Percentiles rank a stretch among this genome's conserved stretches.
Evolutionary conservation across 1,140 invertebrate genomes (phyloP).

Genomic region (Palaemon carinicauda): DNA sequence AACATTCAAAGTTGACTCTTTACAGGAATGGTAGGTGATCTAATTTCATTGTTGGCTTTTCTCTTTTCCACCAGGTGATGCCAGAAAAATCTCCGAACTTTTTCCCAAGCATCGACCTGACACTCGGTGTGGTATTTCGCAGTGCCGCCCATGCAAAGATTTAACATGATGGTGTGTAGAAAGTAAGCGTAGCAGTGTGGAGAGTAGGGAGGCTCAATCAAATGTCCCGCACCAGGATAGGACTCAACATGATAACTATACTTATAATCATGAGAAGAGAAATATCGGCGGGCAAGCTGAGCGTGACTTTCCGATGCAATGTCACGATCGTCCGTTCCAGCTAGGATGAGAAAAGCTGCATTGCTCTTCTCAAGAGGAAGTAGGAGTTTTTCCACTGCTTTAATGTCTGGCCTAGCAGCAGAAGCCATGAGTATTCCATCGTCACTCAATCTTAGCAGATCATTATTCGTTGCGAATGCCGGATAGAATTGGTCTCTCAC

Average conservation of each 20-base stretch:
- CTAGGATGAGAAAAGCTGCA: background rate
- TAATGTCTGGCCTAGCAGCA: background rate
- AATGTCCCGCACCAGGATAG: background rate
- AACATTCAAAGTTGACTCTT: background rate
- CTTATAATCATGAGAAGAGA: background rate
- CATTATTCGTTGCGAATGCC: too few relatives aligned
- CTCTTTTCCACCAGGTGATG: background rate
- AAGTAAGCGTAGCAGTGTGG: background rate
- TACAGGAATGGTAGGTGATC: background rate
- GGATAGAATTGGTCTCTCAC: background rate
- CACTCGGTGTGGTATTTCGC: background rate
- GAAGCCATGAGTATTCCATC: too few relatives aligned
- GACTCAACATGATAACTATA: background rate
- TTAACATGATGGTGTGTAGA: background rate
- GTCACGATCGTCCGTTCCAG: background rate
- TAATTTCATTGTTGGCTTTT: background rate
- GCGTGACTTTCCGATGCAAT: background rate
- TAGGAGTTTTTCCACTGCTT: background rate
- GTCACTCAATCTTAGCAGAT: too few relatives aligned
- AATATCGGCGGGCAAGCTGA: background rate
- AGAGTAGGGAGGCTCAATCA: background rate
- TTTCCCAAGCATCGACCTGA: background rate
- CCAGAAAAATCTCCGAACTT: background rate
- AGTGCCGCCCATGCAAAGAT: background rate
- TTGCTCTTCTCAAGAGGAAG: background rate